Evolutionary conservation across 2,888 invertebrate genomes (phyloP).

Genomic region (Euplexia lucipara): DNA sequence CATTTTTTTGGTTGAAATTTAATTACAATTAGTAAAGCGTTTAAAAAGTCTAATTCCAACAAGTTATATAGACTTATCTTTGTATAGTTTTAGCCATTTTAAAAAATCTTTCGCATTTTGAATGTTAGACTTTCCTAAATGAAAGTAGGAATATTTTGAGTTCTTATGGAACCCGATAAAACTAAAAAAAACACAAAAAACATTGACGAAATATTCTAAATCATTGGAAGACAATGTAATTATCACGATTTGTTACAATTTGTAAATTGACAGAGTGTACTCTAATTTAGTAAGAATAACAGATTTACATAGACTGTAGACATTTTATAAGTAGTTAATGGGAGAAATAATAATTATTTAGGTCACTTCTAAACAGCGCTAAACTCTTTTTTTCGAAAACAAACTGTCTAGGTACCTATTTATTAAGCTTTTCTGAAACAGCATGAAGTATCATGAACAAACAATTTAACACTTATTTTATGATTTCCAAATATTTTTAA

Average conservation of each 20-base stretch:
- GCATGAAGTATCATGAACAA: constrained; percentile 22
- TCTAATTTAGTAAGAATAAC: constrained; percentile 14
- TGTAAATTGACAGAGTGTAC: constrained; percentile 51
- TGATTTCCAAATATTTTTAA: constrained; percentile 9
- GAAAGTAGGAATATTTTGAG: background rate
- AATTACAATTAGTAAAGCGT: background rate
- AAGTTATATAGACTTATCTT: background rate
- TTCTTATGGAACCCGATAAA: constrained; percentile 1
- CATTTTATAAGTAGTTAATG: background rate
- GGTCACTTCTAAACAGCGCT: background rate
- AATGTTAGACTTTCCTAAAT: constrained; percentile 13
- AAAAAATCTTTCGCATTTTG: constrained; percentile 21
- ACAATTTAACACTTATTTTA: constrained; percentile 28
- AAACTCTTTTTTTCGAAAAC: constrained; percentile 10
- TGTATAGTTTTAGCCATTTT: background rate
- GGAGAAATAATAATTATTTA: constrained; percentile 8
- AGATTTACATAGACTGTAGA: constrained; percentile 14
- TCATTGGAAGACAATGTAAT: constrained; percentile 57
- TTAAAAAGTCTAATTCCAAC: background rate
- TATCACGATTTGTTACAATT: constrained; percentile 49
- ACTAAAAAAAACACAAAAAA: constrained; percentile 17
- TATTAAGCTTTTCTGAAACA: background rate
- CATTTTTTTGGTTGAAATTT: background rate
- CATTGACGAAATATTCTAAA: constrained; percentile 31
- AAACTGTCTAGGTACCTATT: background rate